Evolutionary conservation across 2,888 invertebrate species (phyloP), one percentile per base, ranked within the genome.

Genomic region (Platycheirus rosarum): DNA sequence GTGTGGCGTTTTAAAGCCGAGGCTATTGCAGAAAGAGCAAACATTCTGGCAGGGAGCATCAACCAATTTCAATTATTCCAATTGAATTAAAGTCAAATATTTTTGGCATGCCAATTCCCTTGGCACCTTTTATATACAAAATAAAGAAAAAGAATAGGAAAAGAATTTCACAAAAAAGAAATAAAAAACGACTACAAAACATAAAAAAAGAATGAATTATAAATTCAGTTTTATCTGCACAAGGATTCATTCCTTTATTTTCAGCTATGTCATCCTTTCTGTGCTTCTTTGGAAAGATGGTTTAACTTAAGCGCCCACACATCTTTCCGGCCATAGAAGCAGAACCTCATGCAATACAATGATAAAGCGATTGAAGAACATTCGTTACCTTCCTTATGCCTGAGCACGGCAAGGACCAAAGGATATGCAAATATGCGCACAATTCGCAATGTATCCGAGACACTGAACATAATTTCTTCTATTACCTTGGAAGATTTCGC

Each of bases 51-150:
- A 44, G 5, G 20, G 20, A 44, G 2, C 20, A 18, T 46, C 23
- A 48, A 16, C 11, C 29, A 32, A 51, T 32, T 51, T 29, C 49
- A 51, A 51, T 51, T 29, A 49, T 51, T 32, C 29, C 29, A 51
- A 32, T 51, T 51, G 29, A 51, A 51, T 51, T 51, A 16, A 32
- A 16, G 29, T 51, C 9, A 51, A 51, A 51, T 32, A 51, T 51
- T 51, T 51, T 51, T 4, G 32, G 5, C 6, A 16, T 5, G 6
- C 16, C 14, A 32, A 51, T 51, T 51, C 29, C n/a, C 13, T 8
- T 13, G 23, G 13, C 23, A 48, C 13, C 23, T 48, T 32, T 32
- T 26, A 14, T 11, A n/a, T n/a, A 20, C n/a, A 46, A 46, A 20
- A 9, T 5, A 46, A 6, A 46, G 6, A 46, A 1, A 44, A 14